Percentiles rank a stretch among this genome's conserved stretches.
These are phyloP conservation scores for Callithrix jacchus DNA, from an alignment of 2,113 vertebrate genomes.

Conservation along the genomic window DNA sequence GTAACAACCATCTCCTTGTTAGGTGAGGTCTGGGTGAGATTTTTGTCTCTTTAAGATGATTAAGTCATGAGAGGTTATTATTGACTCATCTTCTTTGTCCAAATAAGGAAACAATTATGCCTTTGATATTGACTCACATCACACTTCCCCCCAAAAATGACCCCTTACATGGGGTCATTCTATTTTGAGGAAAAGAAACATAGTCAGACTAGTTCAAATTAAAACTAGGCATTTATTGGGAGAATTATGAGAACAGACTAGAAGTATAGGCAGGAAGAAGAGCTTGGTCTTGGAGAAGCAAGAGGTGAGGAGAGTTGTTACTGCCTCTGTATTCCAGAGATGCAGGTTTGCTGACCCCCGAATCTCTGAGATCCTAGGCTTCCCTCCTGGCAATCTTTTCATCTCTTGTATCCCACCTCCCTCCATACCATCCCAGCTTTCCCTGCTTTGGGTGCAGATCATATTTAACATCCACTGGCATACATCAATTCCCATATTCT, in stretches of 20 bases:
- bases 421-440: neutral
- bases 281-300: neutral
- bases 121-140: neutral
- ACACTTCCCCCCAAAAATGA: neutral
- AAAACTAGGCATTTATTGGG: neutral
- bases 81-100: neutral
- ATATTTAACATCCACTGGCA: neutral
- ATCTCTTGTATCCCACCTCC: neutral
- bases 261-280: neutral
- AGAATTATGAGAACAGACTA: neutral
- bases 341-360: neutral
- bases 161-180: neutral
- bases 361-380: neutral
- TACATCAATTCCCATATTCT: neutral
- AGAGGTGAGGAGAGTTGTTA: accelerated
- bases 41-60: neutral
- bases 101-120: neutral
- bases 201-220: neutral
- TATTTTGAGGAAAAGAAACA: neutral
- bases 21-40: neutral
- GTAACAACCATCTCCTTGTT: neutral
- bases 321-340: neutral
- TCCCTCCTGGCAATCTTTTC: neutral
- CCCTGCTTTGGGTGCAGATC: no score
- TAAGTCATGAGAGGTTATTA: neutral